Percentiles rank a stretch among this genome's conserved stretches.
Evolutionary conservation across 2,797 vertebrate genomes (phyloP).

Genomic region (Dendrocincla tyrannina): DNA sequence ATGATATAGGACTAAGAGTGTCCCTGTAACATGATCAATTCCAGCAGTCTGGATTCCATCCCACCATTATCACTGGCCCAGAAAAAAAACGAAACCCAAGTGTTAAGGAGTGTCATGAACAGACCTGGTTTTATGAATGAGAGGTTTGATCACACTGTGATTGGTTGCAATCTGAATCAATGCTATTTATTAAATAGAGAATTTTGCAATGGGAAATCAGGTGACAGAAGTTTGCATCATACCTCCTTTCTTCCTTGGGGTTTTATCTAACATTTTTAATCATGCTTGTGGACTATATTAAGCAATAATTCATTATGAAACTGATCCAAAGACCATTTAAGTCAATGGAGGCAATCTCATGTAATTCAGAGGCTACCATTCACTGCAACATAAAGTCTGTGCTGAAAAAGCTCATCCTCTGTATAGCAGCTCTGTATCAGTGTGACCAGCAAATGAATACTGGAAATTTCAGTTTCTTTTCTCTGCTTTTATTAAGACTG

Average conservation of each 20-base stretch:
- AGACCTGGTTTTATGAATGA: background rate
- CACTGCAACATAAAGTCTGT: background rate
- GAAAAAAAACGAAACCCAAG: background rate
- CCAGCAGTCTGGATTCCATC: background rate
- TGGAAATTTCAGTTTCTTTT: background rate
- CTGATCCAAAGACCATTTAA: background rate
- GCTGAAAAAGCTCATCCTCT: background rate
- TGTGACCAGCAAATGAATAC: background rate
- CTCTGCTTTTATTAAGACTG: background rate
- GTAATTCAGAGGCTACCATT: background rate
- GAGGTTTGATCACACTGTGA: background rate
- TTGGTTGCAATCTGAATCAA: background rate
- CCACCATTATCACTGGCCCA: background rate
- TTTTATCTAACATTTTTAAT: background rate
- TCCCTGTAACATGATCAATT: accelerated
- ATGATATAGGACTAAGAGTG: background rate
- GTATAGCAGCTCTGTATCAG: background rate
- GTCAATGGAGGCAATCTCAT: background rate
- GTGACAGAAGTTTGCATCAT: background rate
- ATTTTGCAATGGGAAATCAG: background rate
- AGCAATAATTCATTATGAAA: background rate
- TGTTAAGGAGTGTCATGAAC: background rate
- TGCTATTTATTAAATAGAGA: background rate
- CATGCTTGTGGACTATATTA: background rate
- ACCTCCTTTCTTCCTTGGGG: background rate